phyloP scores from a whole-genome alignment of 2,888 invertebrate genomes.

The Notodonta ziczac region DNA sequence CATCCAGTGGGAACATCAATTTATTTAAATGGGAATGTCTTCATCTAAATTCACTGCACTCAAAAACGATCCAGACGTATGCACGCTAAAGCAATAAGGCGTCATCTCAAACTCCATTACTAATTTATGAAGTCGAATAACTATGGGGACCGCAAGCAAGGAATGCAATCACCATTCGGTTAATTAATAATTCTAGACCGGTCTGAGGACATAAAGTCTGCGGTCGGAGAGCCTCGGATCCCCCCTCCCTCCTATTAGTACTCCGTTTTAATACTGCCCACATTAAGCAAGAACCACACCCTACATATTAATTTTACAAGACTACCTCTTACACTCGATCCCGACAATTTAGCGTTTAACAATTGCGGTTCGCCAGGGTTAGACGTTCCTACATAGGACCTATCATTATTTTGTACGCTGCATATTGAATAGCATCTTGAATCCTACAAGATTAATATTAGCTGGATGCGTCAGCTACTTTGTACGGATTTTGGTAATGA shows the following conservation, averaged over 20 bases:
- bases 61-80: constrained; percentile 6
- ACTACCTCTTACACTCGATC: constrained; percentile 42
- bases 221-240: constrained; percentile 49
- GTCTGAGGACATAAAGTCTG: constrained; percentile 79
- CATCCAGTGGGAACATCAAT: background rate
- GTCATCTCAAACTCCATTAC: constrained; percentile 37
- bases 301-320: constrained; percentile 76
- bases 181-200: constrained; percentile 82
- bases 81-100: constrained; percentile 16
- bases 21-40: background rate
- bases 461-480: too few relatives aligned
- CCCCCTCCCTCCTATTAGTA: constrained; percentile 66
- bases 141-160: constrained; percentile 62
- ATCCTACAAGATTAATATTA: too few relatives aligned
- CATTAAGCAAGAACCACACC: constrained; percentile 68
- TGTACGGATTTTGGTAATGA: too few relatives aligned
- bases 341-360: constrained; percentile 42
- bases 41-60: constrained; percentile 1
- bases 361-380: constrained; percentile 41
- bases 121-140: constrained; percentile 59
- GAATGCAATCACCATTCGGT: constrained; percentile 79
- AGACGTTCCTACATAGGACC: constrained; percentile 27
- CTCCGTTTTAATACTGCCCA: constrained; percentile 76
- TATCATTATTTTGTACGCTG: background rate
- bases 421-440: background rate